phyloP scores from a whole-genome alignment of 2,797 vertebrate genomes.

The Simalia tracyae region DNA sequence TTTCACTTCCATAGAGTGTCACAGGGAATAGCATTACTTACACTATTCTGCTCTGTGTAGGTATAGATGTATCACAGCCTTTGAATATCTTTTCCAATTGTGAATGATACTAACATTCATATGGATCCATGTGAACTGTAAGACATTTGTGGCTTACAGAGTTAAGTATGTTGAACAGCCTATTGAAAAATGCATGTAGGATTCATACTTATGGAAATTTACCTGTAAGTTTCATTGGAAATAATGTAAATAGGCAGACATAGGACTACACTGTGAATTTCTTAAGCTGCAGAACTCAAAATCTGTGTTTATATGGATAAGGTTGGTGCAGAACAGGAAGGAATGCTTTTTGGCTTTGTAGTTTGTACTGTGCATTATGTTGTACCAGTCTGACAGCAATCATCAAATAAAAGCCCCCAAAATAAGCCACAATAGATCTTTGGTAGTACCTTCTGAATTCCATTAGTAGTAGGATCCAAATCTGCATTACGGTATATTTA shows the following conservation, averaged over 20 bases:
- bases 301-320: background rate
- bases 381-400: conserved; percentile 30
- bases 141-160: background rate
- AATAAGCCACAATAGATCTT: background rate
- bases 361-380: conserved; percentile 40
- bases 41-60: background rate
- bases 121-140: background rate
- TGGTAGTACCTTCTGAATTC: background rate
- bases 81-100: background rate
- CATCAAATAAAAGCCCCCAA: conserved; percentile 10
- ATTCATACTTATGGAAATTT: background rate
- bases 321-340: conserved; percentile 28
- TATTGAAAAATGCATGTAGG: background rate
- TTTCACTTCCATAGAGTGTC: background rate
- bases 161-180: background rate
- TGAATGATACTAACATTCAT: background rate
- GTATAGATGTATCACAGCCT: background rate
- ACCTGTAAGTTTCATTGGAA: background rate
- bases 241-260: background rate
- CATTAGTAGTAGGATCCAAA: background rate
- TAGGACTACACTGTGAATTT: background rate
- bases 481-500: background rate
- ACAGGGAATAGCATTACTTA: background rate
- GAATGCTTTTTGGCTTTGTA: conserved; percentile 24
- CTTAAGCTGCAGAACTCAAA: background rate